Evolutionary conservation across 2,113 vertebrate species (phyloP).

Genomic region (Trogon melanurus): DNA sequence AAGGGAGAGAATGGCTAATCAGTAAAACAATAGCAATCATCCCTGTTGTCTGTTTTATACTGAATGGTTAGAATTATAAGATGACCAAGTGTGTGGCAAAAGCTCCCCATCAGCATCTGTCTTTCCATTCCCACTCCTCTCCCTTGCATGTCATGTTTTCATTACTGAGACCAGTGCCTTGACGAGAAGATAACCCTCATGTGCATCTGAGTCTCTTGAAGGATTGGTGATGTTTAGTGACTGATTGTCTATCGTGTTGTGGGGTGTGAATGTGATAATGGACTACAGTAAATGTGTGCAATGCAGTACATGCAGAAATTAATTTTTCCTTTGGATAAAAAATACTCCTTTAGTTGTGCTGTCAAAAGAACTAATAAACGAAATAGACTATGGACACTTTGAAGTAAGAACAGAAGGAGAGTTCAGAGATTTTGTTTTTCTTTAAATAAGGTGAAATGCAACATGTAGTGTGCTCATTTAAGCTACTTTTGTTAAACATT

Average conservation of each 20-base stretch:
- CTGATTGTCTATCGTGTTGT: neutral
- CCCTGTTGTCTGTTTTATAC: slow-evolving; percentile 65
- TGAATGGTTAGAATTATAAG: slow-evolving; percentile 75
- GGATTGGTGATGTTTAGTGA: slow-evolving; percentile 51
- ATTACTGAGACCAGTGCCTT: slow-evolving; percentile 52
- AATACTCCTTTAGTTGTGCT: slow-evolving; percentile 20
- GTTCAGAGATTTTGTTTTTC: neutral
- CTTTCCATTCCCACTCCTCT: slow-evolving; percentile 36
- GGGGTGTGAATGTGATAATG: slow-evolving; percentile 42
- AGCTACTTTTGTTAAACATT: neutral
- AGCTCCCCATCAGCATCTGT: slow-evolving; percentile 69
- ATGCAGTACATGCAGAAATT: slow-evolving; percentile 33
- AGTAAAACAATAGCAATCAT: slow-evolving; percentile 84
- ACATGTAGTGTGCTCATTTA: neutral
- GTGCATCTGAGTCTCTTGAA: slow-evolving; percentile 28
- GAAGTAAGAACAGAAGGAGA: neutral
- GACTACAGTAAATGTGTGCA: slow-evolving; percentile 12
- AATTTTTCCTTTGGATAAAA: neutral
- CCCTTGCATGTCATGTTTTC: slow-evolving; percentile 52
- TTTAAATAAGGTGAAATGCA: slow-evolving; percentile 16
- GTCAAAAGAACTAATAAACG: slow-evolving; percentile 45
- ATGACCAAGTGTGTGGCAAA: slow-evolving; percentile 55
- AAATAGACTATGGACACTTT: neutral
- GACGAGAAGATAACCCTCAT: slow-evolving; percentile 34
- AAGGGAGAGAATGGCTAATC: slow-evolving; percentile 75